A percentile compares a stretch with the other conserved stretches of the same genome.
Conservation (phyloP, 2,113 vertebrate genomes). For the Mormyrus iriodes region DNA sequence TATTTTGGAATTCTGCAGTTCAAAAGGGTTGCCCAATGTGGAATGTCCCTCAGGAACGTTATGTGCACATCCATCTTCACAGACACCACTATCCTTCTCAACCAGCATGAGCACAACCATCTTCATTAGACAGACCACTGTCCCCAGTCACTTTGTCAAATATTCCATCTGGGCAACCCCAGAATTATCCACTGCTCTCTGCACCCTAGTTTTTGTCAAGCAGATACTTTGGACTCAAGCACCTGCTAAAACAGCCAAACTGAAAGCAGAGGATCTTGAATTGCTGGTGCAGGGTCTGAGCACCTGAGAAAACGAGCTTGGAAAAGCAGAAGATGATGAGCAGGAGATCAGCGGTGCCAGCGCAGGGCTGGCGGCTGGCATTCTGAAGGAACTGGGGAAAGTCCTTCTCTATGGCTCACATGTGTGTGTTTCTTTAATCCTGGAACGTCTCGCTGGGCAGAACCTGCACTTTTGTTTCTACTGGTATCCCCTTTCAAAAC, state of each 20-base stretch:
- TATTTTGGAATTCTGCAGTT: neutral
- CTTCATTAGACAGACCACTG: neutral
- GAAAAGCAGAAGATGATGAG: neutral
- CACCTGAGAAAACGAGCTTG: neutral
- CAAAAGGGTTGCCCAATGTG: neutral
- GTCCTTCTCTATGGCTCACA: neutral
- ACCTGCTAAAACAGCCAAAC: neutral
- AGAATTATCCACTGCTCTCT: neutral
- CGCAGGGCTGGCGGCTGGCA: neutral
- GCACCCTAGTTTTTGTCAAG: neutral
- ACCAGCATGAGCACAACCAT: neutral
- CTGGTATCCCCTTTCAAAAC: neutral
- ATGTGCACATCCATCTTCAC: neutral
- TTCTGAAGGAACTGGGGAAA: neutral
- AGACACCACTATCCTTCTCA: neutral
- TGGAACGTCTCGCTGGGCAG: neutral
- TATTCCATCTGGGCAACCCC: neutral
- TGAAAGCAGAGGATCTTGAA: neutral
- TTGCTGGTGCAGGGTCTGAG: neutral
- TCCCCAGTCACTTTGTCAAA: neutral
- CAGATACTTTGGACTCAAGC: neutral
- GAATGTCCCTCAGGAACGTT: neutral
- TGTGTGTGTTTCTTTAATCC: neutral
- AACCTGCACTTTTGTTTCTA: neutral
- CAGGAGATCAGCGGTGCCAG: neutral